Evolutionary conservation across 2,113 vertebrate species (phyloP), one percentile per base, ranked within the genome.

Genomic region (Irena cyanogastra): DNA sequence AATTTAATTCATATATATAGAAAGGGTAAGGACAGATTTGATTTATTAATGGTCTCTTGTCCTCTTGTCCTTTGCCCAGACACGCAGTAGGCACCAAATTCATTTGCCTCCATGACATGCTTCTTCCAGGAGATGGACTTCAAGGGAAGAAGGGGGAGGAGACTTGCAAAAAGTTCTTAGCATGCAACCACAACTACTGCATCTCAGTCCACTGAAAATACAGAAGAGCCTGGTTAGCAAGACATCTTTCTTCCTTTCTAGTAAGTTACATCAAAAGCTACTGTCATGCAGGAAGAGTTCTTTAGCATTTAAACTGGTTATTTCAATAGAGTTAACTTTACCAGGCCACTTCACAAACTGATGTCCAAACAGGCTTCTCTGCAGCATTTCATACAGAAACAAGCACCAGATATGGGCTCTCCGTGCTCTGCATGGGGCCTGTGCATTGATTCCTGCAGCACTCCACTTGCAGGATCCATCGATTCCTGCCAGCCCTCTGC

Each of bases 341-440:
- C 17, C 50, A 60, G 31, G 24, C 20, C 53, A 3, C 16, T 89
- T 92, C 52, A 64, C 41, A 64, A 89, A 47, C 23, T 44, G 59
- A 44, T 22, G 13, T 47, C 44, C 45, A 59, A 42, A 59, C 3
- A 80, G 35, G 49, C 20, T 86, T n/a, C 76, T 89, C 41, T 87
- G 53, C 2, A 9, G 59, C 23, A 74, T 61, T 77, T 93, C 54
- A 31, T n/a, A 35, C 4, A n/a, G 39, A 76, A 20, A 54, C 17
- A 60, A 69, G 64, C 21, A 52, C 16, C 28, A 80, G 18, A 3
- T 17, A 42, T 0, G 7, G 41, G 42, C 7, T 50, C 52, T 30
- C 49, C 0, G 0, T 20, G 3, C 23, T 50, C n/a, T 39, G 1
- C 5, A 1, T 42, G 49, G 77, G 72, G 27, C 22, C n/a, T 52